phyloP scores from a whole-genome alignment of 2,113 vertebrate genomes.

The Cynoglossus semilaevis region DNA sequence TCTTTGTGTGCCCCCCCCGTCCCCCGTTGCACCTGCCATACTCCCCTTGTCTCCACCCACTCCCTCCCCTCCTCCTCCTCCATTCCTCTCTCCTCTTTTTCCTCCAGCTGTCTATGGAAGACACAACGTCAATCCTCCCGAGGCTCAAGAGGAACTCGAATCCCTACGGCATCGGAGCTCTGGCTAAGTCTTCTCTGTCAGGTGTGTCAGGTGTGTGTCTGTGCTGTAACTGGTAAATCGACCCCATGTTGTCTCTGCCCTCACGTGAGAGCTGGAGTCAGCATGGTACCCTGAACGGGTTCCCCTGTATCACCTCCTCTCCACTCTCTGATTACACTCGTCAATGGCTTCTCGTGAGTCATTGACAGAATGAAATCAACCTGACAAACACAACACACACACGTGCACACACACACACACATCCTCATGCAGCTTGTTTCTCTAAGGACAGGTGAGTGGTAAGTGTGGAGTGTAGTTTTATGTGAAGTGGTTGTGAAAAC shows the following conservation, averaged over 20 bases:
- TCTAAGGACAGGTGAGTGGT: conserved; percentile 61
- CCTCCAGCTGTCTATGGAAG: conserved; percentile 96
- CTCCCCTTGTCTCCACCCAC: conserved; percentile 47
- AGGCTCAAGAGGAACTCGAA: conserved; percentile 97
- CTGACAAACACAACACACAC: conserved; percentile 38
- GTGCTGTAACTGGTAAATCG: conserved; percentile 80
- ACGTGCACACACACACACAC: conserved; percentile 29
- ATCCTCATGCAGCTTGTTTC: conserved; percentile 61
- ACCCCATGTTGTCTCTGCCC: conserved; percentile 79
- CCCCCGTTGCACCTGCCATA: conserved; percentile 58
- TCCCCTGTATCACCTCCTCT: conserved; percentile 70
- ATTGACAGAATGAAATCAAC: conserved; percentile 70
- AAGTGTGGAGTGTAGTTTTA: conserved; percentile 66
- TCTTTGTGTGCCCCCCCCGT: conserved; percentile 58
- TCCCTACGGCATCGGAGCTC: conserved; percentile 95
- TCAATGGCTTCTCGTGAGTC: conserved; percentile 72
- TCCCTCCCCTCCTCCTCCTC: conserved; percentile 60
- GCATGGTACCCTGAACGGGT: conserved; percentile 79
- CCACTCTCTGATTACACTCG: conserved; percentile 57
- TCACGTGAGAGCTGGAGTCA: conserved; percentile 64
- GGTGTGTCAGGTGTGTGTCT: conserved; percentile 91
- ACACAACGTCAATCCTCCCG: conserved; percentile 97
- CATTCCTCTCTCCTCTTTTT: conserved; percentile 30
- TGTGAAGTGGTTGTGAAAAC: conserved; percentile 66
- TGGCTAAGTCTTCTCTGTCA: conserved; percentile 99